A percentile compares a stretch with the other conserved stretches of the same genome.
These are phyloP conservation scores for Leptatherina wallacei DNA, from an alignment of 2,797 vertebrate genomes.

Conservation along the genomic window DNA sequence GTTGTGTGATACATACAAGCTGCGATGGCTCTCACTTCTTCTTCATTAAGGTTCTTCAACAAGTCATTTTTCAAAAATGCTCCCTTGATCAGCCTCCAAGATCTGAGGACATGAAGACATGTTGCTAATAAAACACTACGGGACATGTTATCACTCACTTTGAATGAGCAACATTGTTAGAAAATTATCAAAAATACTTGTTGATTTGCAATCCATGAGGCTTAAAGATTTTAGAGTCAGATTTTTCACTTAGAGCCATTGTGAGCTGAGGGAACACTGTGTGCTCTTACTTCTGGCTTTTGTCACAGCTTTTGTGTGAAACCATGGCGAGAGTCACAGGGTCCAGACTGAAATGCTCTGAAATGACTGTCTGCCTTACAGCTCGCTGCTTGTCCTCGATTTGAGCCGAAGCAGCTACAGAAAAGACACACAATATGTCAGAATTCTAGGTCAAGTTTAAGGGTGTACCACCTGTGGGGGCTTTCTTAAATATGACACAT, in stretches of 20 bases:
- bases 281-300: slow-evolving; percentile 80
- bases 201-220: slow-evolving; percentile 22
- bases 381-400: slow-evolving; percentile 61
- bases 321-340: slow-evolving; percentile 58
- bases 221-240: slow-evolving; percentile 13
- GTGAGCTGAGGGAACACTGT: slow-evolving; percentile 28
- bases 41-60: slow-evolving; percentile 79
- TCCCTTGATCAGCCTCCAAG: slow-evolving; percentile 74
- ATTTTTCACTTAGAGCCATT: slow-evolving; percentile 19
- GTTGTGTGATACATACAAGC: slow-evolving; percentile 72
- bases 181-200: slow-evolving; percentile 9
- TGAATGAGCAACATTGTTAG: slow-evolving; percentile 8
- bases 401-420: slow-evolving; percentile 59
- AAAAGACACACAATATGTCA: slow-evolving; percentile 8
- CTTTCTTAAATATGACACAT: slow-evolving; percentile 8
- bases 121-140: slow-evolving; percentile 21
- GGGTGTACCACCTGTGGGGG: slow-evolving; percentile 3
- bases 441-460: slow-evolving; percentile 5
- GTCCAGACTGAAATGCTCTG: slow-evolving; percentile 75
- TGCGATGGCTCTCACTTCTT: slow-evolving; percentile 75
- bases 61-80: slow-evolving; percentile 80
- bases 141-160: slow-evolving; percentile 11
- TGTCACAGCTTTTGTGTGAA: slow-evolving; percentile 75
- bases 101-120: slow-evolving; percentile 60
- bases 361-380: slow-evolving; percentile 77